Conservation (phyloP, 2,888 invertebrate genomes). For the Clepsis dumicolana region DNA sequence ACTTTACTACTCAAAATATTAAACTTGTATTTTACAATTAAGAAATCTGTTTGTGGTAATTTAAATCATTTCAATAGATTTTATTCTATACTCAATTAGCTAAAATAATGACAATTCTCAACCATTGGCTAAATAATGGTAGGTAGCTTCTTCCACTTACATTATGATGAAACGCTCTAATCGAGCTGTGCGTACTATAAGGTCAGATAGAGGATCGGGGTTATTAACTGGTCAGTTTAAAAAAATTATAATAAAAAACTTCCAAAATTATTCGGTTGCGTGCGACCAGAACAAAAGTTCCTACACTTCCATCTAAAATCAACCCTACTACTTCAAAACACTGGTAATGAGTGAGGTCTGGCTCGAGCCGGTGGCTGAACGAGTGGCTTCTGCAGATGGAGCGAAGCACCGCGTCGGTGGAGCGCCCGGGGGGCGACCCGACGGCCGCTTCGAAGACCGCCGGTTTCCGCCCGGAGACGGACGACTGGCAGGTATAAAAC, state of each 20-base stretch:
- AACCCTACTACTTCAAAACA: neutral
- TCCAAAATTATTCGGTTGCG: neutral
- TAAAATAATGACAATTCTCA: neutral
- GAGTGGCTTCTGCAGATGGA: slow-evolving; percentile 70
- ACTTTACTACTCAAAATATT: no score
- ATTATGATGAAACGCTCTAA: no score
- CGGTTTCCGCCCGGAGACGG: slow-evolving; percentile 85
- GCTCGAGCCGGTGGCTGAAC: slow-evolving; percentile 51
- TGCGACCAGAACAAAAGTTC: neutral
- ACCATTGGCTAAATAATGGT: neutral
- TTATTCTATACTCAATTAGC: no score
- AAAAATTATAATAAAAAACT: no score
- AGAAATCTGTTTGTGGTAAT: no score
- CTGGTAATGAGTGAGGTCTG: slow-evolving; percentile 26
- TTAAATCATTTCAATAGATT: no score
- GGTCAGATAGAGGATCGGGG: no score
- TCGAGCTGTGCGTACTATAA: no score
- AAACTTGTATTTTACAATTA: no score
- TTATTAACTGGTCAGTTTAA: neutral
- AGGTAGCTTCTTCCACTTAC: no score
- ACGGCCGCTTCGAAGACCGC: slow-evolving; percentile 83
- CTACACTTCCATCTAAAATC: neutral
- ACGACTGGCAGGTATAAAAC: slow-evolving; percentile 86
- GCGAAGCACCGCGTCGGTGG: slow-evolving; percentile 81
- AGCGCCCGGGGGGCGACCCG: slow-evolving; percentile 79